These are phyloP conservation scores for Urocyon cinereoargenteus DNA, from an alignment of 2,797 vertebrate genomes.

Conservation along the genomic window DNA sequence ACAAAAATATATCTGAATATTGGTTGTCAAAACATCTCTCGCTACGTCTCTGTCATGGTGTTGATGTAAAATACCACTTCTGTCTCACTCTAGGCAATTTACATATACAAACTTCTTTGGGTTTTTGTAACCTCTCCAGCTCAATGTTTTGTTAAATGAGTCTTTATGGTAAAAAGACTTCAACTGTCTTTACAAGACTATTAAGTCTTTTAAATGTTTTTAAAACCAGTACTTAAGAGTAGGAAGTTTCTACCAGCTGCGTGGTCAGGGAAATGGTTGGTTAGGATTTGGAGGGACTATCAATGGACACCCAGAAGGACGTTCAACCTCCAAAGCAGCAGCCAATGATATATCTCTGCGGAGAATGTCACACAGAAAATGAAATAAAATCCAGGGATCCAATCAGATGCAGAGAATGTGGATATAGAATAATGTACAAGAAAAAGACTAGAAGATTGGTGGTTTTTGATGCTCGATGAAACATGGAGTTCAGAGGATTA, in stretches of 20 bases:
- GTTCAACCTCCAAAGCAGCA: too few species aligned
- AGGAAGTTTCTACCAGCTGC: too few species aligned
- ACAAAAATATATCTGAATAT: neutral
- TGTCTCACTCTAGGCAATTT: neutral
- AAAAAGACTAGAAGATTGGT: too few species aligned
- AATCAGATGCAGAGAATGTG: too few species aligned
- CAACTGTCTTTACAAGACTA: neutral
- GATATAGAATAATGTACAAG: too few species aligned
- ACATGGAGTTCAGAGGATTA: conserved; percentile 31
- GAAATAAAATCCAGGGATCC: too few species aligned
- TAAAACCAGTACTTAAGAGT: conserved; percentile 39
- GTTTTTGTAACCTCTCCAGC: neutral
- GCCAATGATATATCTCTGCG: too few species aligned
- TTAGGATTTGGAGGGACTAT: too few species aligned
- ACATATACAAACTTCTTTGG: conserved; percentile 4
- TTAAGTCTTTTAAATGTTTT: conserved; percentile 24
- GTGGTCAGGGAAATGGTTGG: too few species aligned
- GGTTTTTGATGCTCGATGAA: conserved; percentile 86
- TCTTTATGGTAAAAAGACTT: conserved; percentile 21
- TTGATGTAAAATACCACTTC: neutral
- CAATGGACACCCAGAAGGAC: too few species aligned
- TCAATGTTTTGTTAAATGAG: neutral
- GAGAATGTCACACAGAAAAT: too few species aligned
- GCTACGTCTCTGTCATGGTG: neutral
- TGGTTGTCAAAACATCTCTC: neutral